These are phyloP conservation scores for Mastomys coucha DNA, from an alignment of 2,113 vertebrate species.

Conservation along the genomic window DNA sequence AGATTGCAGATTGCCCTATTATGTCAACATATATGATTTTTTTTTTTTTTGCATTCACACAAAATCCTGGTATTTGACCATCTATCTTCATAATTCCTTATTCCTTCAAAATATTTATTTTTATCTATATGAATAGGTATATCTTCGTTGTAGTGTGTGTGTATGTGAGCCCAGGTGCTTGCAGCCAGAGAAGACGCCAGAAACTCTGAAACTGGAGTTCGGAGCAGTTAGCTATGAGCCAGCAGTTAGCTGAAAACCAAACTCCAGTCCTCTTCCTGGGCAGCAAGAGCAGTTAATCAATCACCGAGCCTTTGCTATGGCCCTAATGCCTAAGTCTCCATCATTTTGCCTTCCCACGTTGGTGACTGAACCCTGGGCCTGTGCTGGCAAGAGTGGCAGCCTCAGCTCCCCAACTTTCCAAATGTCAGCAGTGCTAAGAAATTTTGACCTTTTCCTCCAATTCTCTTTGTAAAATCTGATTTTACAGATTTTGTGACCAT, in stretches of 20 bases:
- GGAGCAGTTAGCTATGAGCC: neutral
- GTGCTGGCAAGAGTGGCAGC: no score
- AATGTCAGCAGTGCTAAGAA: neutral
- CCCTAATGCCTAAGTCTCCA: no score
- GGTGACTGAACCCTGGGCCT: neutral
- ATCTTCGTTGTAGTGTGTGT: neutral
- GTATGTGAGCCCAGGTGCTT: neutral
- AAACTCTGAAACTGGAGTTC: neutral
- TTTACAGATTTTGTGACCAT: neutral
- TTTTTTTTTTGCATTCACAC: neutral
- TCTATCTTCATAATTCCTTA: neutral
- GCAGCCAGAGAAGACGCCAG: neutral
- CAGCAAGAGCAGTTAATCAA: neutral
- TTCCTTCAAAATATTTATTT: neutral
- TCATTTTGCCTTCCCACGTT: no score
- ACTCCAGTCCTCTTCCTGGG: neutral
- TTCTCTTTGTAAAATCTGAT: neutral
- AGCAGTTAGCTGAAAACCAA: neutral
- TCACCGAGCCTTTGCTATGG: neutral
- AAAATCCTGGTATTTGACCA: neutral
- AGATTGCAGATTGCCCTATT: neutral
- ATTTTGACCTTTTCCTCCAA: neutral
- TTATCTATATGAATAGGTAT: neutral
- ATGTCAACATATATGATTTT: neutral
- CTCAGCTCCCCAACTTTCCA: neutral